Percentiles rank a stretch among this genome's conserved stretches.
Evolutionary conservation across 2,797 vertebrate species (phyloP).

Genomic region (Macropodus opercularis): DNA sequence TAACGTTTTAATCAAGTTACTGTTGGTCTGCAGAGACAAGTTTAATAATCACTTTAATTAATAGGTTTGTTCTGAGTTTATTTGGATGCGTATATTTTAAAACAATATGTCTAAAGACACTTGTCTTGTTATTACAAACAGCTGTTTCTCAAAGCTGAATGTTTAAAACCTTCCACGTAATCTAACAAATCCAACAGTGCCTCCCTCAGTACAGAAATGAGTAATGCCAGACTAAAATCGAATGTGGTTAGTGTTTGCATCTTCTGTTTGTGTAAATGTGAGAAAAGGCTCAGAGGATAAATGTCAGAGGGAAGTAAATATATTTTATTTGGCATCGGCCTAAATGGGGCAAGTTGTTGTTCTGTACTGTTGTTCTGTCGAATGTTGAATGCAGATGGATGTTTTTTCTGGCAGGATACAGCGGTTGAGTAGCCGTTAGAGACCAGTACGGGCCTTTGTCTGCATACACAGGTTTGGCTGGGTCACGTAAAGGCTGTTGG

Average conservation of each 20-base stretch:
- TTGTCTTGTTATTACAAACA: background rate
- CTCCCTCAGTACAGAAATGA: conserved; percentile 69
- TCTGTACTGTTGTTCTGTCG: conserved; percentile 19
- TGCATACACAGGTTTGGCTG: conserved; percentile 17
- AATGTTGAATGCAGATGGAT: conserved; percentile 19
- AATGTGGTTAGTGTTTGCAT: background rate
- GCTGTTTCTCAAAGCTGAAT: conserved; percentile 25
- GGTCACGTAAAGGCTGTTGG: conserved; percentile 4
- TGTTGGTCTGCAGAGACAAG: conserved; percentile 16
- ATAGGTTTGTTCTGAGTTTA: background rate
- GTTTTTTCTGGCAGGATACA: conserved; percentile 9
- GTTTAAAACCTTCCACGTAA: conserved; percentile 9
- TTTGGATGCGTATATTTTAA: conserved; percentile 4
- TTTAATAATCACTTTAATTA: conserved; percentile 1
- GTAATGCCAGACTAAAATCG: conserved; percentile 39
- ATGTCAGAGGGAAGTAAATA: no score
- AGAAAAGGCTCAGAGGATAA: background rate
- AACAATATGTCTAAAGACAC: conserved; percentile 1
- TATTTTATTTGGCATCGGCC: conserved; percentile 14
- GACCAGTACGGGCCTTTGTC: background rate
- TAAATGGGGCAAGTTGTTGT: conserved; percentile 15
- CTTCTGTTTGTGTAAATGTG: background rate
- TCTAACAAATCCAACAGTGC: conserved; percentile 73
- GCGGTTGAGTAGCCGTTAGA: conserved; percentile 11
- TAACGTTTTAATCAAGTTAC: conserved; percentile 15